phyloP scores from a whole-genome alignment of 2,797 vertebrate species.

The Sarcophilus harrisii region DNA sequence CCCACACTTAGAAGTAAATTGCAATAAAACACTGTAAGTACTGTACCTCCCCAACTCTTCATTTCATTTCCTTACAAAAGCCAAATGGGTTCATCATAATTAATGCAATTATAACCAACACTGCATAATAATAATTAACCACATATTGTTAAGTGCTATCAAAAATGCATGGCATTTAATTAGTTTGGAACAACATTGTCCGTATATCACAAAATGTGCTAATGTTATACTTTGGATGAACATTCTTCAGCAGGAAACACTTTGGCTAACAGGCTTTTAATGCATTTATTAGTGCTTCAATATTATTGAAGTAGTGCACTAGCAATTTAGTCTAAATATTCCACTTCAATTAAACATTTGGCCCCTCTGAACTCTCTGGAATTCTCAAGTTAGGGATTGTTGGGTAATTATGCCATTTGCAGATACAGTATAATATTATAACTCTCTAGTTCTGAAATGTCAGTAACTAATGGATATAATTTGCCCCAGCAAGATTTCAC shows the following conservation, averaged over 20 bases:
- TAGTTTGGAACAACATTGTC: constrained; percentile 72
- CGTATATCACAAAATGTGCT: constrained; percentile 63
- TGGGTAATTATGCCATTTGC: constrained; percentile 5
- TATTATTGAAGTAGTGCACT: constrained; percentile 65
- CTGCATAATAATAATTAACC: constrained; percentile 80
- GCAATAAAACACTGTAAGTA: constrained; percentile 18
- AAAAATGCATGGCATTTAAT: constrained; percentile 76
- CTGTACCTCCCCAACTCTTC: constrained; percentile 41
- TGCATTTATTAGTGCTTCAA: constrained; percentile 73
- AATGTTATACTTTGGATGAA: constrained; percentile 54
- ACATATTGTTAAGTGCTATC: constrained; percentile 77
- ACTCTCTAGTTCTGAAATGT: background rate
- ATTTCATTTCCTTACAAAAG: constrained; percentile 59
- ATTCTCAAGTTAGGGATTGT: constrained; percentile 54
- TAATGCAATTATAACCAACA: constrained; percentile 73
- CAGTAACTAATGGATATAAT: constrained; percentile 1
- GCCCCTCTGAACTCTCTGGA: constrained; percentile 63
- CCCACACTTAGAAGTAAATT: constrained; percentile 31
- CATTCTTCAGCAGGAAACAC: constrained; percentile 70
- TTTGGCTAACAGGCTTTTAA: constrained; percentile 78
- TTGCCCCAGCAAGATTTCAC: background rate
- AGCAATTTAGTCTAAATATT: constrained; percentile 74
- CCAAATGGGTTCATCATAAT: constrained; percentile 77
- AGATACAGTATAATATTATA: constrained; percentile 61
- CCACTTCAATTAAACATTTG: constrained; percentile 72